Conservation (phyloP, 2,888 invertebrate genomes). For the Drosophila pseudotakahashii region DNA sequence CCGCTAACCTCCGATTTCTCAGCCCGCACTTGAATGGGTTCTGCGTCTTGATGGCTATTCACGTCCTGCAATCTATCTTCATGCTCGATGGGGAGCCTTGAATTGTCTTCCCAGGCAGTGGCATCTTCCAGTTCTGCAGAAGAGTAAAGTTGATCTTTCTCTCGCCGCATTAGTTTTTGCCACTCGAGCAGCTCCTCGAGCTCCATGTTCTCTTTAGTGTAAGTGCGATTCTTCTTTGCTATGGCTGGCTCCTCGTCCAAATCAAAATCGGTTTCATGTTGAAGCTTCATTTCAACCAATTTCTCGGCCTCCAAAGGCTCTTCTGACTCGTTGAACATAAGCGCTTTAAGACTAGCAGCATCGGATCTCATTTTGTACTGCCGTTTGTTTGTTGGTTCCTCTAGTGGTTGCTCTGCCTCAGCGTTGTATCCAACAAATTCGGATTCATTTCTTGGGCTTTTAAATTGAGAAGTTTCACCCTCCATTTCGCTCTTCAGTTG, state of each 20-base stretch:
- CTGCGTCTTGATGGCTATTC: background rate
- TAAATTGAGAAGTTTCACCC: background rate
- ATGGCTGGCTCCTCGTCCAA: constrained; percentile 4
- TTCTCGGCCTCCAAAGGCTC: background rate
- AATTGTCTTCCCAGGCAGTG: background rate
- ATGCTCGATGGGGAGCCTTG: constrained; percentile 1
- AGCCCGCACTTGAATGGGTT: background rate
- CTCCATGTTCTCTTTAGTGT: background rate
- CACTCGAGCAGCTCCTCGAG: constrained; percentile 5
- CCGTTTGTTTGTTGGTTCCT: constrained; percentile 2
- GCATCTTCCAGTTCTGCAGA: background rate
- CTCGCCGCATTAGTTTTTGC: constrained; percentile 1
- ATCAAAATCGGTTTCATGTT: constrained; percentile 5
- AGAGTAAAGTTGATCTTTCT: background rate
- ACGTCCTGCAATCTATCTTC: background rate
- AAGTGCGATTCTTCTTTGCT: background rate
- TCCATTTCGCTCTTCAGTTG: background rate
- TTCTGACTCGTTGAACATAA: background rate
- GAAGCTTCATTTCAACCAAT: constrained; percentile 1
- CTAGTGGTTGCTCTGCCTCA: background rate
- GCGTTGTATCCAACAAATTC: background rate
- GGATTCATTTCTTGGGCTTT: background rate
- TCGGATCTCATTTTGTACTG: background rate
- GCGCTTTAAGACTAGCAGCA: background rate
- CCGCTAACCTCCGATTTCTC: background rate